Evolutionary conservation across 2,797 vertebrate genomes (phyloP).

Genomic region (Cuniculus paca): DNA sequence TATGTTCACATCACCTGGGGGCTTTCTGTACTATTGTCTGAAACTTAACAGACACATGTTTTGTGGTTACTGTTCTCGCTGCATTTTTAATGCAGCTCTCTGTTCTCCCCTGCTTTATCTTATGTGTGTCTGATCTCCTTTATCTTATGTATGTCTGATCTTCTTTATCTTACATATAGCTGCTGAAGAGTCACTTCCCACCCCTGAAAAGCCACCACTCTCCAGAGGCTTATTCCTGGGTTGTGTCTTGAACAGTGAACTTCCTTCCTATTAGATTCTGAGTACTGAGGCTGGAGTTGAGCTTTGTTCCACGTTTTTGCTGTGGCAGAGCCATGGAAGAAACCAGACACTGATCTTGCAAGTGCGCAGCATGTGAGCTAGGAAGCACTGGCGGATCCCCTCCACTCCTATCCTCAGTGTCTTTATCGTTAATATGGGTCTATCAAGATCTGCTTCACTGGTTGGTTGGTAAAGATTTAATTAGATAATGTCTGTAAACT

Average conservation of each 20-base stretch:
- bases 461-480: not conserved
- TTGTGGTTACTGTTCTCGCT: not conserved
- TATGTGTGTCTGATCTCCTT: too few relatives aligned
- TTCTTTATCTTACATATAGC: not conserved
- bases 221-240: not conserved
- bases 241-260: not conserved
- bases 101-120: not conserved
- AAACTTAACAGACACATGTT: not conserved
- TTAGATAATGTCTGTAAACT: not conserved
- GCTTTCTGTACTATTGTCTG: not conserved
- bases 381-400: not conserved
- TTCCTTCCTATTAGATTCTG: not conserved
- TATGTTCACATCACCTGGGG: not conserved
- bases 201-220: not conserved
- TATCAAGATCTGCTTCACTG: not conserved
- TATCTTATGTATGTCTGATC: too few relatives aligned
- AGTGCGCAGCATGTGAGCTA: too few relatives aligned
- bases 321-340: not conserved
- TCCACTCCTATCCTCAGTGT: not conserved
- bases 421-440: not conserved
- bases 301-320: not conserved
- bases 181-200: not conserved
- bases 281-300: not conserved
- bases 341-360: not conserved
- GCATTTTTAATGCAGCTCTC: not conserved